Evolutionary conservation across 2,113 vertebrate species (phyloP).

Genomic region (Poeciliopsis occidentalis): DNA sequence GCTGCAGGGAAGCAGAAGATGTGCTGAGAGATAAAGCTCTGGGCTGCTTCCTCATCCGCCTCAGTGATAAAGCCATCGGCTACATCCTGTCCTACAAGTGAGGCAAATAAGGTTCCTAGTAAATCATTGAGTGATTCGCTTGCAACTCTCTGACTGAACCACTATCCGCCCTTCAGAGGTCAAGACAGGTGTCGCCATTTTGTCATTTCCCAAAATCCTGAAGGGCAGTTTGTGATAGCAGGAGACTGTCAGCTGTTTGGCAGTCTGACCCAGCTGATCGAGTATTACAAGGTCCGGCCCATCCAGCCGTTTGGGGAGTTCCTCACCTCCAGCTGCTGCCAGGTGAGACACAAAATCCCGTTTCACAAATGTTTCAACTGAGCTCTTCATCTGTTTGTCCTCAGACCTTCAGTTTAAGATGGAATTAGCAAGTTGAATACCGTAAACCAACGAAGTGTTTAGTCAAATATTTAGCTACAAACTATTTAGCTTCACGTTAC

Average conservation of each 20-base stretch:
- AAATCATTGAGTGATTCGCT: background rate
- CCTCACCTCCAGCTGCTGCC: constrained; percentile 73
- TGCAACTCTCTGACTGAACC: background rate
- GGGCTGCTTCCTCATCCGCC: constrained; percentile 86
- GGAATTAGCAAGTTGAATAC: too few species aligned
- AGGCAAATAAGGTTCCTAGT: constrained; percentile 26
- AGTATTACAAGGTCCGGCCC: constrained; percentile 76
- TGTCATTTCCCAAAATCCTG: constrained; percentile 81
- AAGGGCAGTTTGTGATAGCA: constrained; percentile 76
- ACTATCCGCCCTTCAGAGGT: constrained; percentile 73
- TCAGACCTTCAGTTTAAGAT: too few species aligned
- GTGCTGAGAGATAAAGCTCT: constrained; percentile 78
- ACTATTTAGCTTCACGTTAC: too few species aligned
- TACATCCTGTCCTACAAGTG: constrained; percentile 90
- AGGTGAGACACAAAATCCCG: constrained; percentile 69
- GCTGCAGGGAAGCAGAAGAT: constrained; percentile 83
- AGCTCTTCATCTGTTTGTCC: too few species aligned
- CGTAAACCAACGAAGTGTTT: too few species aligned
- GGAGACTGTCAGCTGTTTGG: constrained; percentile 78
- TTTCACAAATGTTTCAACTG: too few species aligned
- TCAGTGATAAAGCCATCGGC: constrained; percentile 84
- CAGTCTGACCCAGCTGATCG: constrained; percentile 79
- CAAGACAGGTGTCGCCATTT: constrained; percentile 86
- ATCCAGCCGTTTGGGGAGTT: constrained; percentile 86
- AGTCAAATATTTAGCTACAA: too few species aligned